Percentiles rank a stretch among this genome's conserved stretches.
Evolutionary conservation across 2,888 invertebrate genomes (phyloP).

Genomic region (Cyclophora punctaria): DNA sequence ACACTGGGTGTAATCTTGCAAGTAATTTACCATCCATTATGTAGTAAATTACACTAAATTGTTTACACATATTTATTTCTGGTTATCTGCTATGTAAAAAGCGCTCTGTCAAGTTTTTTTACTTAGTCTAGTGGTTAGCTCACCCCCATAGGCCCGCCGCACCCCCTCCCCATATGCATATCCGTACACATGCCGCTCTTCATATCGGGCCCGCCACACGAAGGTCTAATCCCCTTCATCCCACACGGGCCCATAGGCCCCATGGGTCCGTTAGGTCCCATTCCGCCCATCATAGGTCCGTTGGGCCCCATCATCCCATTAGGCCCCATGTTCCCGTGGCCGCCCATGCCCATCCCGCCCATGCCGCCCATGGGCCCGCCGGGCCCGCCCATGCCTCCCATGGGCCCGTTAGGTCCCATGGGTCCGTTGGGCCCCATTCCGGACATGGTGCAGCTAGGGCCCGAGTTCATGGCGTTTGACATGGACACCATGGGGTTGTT

Average conservation of each 20-base stretch:
- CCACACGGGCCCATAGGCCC: conserved; percentile 71
- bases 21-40: too few species aligned
- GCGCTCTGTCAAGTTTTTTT: too few species aligned
- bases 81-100: too few species aligned
- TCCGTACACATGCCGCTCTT: conserved; percentile 68
- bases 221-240: conserved; percentile 65
- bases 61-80: too few species aligned
- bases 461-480: conserved; percentile 61
- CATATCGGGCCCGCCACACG: conserved; percentile 71
- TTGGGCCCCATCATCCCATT: conserved; percentile 66
- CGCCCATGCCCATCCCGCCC: conserved; percentile 27
- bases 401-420: conserved; percentile 56
- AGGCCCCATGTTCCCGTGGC: conserved; percentile 41
- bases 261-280: conserved; percentile 68
- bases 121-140: conserved; percentile 21
- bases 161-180: conserved; percentile 71
- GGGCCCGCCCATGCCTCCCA: conserved; percentile 43
- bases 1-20: too few species aligned
- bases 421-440: conserved; percentile 49
- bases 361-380: conserved; percentile 51
- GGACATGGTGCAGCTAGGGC: conserved; percentile 66
- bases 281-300: conserved; percentile 60
- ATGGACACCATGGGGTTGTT: conserved; percentile 67
- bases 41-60: too few species aligned
- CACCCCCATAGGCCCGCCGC: conserved; percentile 72